Base-by-base conservation (phyloP, 2,113 vertebrate genomes). In the Nesogale talazaci region DNA sequence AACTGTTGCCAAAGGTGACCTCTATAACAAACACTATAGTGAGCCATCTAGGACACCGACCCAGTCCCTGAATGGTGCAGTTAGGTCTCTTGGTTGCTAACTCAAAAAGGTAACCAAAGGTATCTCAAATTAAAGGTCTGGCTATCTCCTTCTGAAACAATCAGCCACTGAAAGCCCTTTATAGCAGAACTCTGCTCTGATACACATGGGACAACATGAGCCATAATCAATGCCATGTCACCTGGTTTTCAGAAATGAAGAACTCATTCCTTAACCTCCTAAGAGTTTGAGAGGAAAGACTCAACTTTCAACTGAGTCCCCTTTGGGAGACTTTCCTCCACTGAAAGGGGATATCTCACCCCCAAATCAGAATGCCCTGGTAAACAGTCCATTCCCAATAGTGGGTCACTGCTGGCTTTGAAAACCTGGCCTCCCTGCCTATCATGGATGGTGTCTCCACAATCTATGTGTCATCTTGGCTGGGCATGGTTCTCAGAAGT, bases 251-350 rank as follows among this genome's bases (percentile, higher is more conserved):
- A 9, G 46, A 14, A n/a, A 19, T 4, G 7, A 59, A 69, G 61
- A 0, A 1, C 25, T 14, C 3, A 0, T 25, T 74, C 74, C 42
- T 10, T 36, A n/a, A 0, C 0, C 20, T 10, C 3, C 81, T 19
- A 22, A 42, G 72, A 69, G 23, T 14, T 25, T n/a, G 5, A 1
- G 10, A 52, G 11, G 19, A 20, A 11, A 19, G 42, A 8, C 22
- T 20, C 19, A 25, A 4, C 29, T n/a, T 56, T 52, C 40, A 27
- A 2, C 12, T 20, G 56, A 1, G 16, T 14, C 7, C 25, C 34
- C 61, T 27, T 0, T 0, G 1, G 6, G 20, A 88, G 36, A 67
- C 6, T 10, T 16, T 0, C 23, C 15, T 78, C 31, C 19, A 16
- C 22, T 23, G 17, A 52, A 40, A 10, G 31, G 69, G 29, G 31